These are phyloP conservation scores for Cerceris ruficornis DNA, from an alignment of 2,888 invertebrate species.

Conservation along the genomic window DNA sequence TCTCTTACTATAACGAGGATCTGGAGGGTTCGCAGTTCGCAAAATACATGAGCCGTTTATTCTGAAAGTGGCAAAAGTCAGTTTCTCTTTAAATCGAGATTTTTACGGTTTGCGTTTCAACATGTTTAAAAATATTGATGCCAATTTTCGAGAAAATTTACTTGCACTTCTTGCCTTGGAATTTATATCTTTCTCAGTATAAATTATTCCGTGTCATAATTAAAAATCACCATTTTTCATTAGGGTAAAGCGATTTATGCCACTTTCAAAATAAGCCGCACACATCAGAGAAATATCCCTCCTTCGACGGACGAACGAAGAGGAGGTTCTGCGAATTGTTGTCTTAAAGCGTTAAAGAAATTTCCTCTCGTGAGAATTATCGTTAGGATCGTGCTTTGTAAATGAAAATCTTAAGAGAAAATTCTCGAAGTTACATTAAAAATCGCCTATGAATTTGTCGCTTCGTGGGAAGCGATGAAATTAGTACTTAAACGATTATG, in stretches of 20 bases:
- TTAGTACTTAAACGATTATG: slow-evolving; percentile 2
- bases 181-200: neutral
- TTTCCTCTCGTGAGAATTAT: neutral
- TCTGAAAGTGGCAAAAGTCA: no score
- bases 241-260: no score
- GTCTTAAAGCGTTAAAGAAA: neutral
- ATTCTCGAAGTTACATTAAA: neutral
- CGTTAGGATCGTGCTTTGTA: slow-evolving; percentile 5
- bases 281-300: neutral
- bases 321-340: slow-evolving; percentile 1
- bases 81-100: no score
- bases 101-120: no score
- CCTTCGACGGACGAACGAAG: neutral
- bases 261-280: no score
- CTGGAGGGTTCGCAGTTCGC: neutral
- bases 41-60: no score
- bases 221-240: no score
- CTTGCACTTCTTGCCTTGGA: no score
- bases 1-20: slow-evolving; percentile 16
- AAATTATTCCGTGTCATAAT: neutral
- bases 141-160: no score
- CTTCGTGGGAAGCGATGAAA: slow-evolving; percentile 4
- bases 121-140: neutral
- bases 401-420: slow-evolving; percentile 17
- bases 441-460: slow-evolving; percentile 3